Evolutionary conservation across 1,140 invertebrate species (phyloP).

Genomic region (Drosophila pseudoananassae): DNA sequence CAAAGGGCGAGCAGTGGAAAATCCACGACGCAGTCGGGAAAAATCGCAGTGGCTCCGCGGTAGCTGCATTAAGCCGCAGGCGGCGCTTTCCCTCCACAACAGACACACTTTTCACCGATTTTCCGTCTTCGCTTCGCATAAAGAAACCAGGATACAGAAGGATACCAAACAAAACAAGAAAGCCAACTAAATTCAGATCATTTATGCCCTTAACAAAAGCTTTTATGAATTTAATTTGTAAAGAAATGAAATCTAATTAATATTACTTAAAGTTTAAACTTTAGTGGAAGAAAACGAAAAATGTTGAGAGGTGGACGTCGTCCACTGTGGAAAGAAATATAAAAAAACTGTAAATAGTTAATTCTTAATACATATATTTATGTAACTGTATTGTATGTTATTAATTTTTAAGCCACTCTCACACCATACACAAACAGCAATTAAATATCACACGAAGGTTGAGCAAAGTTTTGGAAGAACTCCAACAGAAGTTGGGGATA

Average conservation of each 20-base stretch:
- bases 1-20: conserved; percentile 17
- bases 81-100: conserved; percentile 33
- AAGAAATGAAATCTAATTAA: conserved; percentile 49
- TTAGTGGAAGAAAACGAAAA: conserved; percentile 6
- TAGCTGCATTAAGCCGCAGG: conserved; percentile 67
- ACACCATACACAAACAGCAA: conserved; percentile 35
- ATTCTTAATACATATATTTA: conserved; percentile 63
- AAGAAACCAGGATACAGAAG: conserved; percentile 20
- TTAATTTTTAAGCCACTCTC: conserved; percentile 67
- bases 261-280: conserved; percentile 11
- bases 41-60: conserved; percentile 56
- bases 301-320: conserved; percentile 30
- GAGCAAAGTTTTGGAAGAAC: conserved; percentile 20
- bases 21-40: conserved; percentile 26
- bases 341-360: conserved; percentile 66
- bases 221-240: conserved; percentile 80
- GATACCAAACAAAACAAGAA: conserved; percentile 9
- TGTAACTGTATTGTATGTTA: conserved; percentile 76
- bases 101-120: conserved; percentile 65
- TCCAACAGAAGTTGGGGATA: conserved; percentile 20
- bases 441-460: conserved; percentile 34
- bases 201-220: conserved; percentile 74
- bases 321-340: conserved; percentile 28
- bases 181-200: conserved; percentile 30
- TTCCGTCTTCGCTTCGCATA: conserved; percentile 73